Percentiles rank a stretch among this genome's conserved stretches.
These are phyloP conservation scores for Sebastes flavidus DNA, from an alignment of 2,797 vertebrate species.

Conservation along the genomic window DNA sequence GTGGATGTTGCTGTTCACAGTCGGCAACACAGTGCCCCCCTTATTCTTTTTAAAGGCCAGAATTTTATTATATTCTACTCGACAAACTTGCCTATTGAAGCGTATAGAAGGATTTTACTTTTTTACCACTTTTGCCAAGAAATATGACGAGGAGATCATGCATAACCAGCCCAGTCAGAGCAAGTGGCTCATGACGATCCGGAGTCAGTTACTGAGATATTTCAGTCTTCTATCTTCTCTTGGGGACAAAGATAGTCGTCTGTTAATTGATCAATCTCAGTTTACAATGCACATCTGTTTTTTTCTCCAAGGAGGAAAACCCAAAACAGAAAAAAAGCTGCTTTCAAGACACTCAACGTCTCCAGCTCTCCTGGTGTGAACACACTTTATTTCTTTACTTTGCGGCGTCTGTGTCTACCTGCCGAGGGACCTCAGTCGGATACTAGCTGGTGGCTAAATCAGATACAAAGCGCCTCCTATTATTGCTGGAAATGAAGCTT, in stretches of 20 bases:
- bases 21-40: too few relatives aligned
- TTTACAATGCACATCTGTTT: background rate
- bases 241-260: background rate
- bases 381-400: constrained; percentile 2
- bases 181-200: background rate
- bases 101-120: too few relatives aligned
- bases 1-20: too few relatives aligned
- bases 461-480: background rate
- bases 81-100: too few relatives aligned
- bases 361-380: background rate
- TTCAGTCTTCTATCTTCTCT: background rate
- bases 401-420: background rate
- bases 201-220: background rate
- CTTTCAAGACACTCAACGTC: background rate
- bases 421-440: background rate
- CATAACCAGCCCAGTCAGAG: too few relatives aligned
- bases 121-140: background rate
- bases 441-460: background rate
- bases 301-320: background rate
- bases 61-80: too few relatives aligned
- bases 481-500: background rate
- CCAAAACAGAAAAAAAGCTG: background rate
- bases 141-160: background rate
- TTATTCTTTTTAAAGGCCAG: too few relatives aligned
- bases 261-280: background rate